These are phyloP conservation scores for Pterois miles DNA, from an alignment of 2,797 vertebrate genomes.

Conservation along the genomic window DNA sequence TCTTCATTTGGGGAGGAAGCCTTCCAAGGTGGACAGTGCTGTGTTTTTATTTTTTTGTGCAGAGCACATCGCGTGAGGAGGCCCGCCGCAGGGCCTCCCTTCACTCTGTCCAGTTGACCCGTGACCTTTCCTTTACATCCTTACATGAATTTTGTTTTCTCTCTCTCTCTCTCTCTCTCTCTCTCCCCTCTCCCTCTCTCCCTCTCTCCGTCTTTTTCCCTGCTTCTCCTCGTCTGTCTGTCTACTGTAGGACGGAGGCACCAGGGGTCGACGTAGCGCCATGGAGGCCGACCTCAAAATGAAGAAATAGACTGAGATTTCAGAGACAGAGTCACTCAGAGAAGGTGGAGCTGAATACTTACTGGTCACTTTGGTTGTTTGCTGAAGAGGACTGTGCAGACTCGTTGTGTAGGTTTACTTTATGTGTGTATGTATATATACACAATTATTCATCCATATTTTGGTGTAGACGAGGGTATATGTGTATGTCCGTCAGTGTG, in stretches of 20 bases:
- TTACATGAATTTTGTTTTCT: background rate
- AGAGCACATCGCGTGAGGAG: constrained; percentile 15
- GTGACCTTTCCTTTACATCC: constrained; percentile 1
- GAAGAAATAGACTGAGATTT: constrained; percentile 89
- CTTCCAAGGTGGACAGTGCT: constrained; percentile 62
- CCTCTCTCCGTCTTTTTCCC: constrained; percentile 7
- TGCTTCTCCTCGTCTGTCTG: constrained; percentile 36
- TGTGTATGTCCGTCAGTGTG: background rate
- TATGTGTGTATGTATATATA: background rate
- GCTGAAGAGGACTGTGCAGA: constrained; percentile 26
- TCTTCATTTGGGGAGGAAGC: constrained; percentile 69
- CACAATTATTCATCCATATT: constrained; percentile 4
- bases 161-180: background rate
- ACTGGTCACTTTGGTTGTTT: constrained; percentile 35
- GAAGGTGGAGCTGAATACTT: constrained; percentile 24
- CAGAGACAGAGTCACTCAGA: background rate
- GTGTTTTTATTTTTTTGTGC: constrained; percentile 46
- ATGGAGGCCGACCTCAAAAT: constrained; percentile 99
- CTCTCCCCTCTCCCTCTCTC: background rate
- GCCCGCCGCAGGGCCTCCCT: constrained; percentile 28
- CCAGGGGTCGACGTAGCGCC: constrained; percentile 97
- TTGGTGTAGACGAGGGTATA: background rate
- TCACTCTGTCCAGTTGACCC: constrained; percentile 36
- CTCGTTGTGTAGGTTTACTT: background rate
- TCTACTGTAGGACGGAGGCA: constrained; percentile 92